Evolutionary conservation across 64 coral and sea anemone species (phyloP), one percentile per base, ranked within the genome.

Genomic region (Acropora yongei): DNA sequence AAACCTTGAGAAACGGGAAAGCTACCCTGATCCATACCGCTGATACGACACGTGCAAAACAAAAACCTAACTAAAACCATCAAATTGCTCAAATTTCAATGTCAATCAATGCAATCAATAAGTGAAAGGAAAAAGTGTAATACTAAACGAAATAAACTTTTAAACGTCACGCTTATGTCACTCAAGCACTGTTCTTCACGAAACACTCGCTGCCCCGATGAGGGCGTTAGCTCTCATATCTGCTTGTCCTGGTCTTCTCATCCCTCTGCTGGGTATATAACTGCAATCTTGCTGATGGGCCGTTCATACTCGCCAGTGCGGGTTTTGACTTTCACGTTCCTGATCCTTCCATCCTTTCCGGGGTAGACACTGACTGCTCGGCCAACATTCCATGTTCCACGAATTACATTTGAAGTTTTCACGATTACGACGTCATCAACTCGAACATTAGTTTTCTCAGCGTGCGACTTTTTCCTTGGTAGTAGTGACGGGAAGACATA

Each of bases 401-500:
- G 58, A 63, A 63, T 3, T 13, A 3, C 58, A 63, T 44, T 77
- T 76, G 74, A 76, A 4, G 42, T 76, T 76, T 76, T 2, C 42
- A 89, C 3, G 14, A 89, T 79, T 6, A 88, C 86, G 41, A 88
- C 11, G 72, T 88, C 86, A 43, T 66, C 49, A 3, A 49, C 67
- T 88, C 50, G 1, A 40, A 88, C 61, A 51, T 60, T 88, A 8
- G 73, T 2, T 57, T 60, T 74, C 57, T 88, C 72, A 4, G 9
- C 18, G 46, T 66, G 73, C 86, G 73, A 88, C 40, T 88, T 14
- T 61, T 88, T 77, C 17, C 0, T 88, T 77, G 86, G 86, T 44
- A 88, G 40, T 12, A 88, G 86, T 76, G 75, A 47, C 7, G 73
- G 86, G 73, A 77, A 88, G 45, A 88, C 86, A 88, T 88, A 73